These are phyloP conservation scores for Amiota mariae DNA, from an alignment of 2,888 invertebrate species.

Conservation along the genomic window DNA sequence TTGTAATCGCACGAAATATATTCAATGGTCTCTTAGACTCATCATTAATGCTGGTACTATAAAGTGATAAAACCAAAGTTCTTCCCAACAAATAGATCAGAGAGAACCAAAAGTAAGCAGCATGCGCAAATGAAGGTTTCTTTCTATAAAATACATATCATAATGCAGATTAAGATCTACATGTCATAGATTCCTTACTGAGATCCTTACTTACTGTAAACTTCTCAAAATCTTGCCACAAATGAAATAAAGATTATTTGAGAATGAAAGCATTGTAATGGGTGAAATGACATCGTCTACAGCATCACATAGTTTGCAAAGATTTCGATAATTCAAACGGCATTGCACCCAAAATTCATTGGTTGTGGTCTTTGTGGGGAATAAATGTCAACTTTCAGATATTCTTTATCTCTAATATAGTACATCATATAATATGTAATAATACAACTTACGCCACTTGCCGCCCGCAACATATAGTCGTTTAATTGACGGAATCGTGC, in stretches of 20 bases:
- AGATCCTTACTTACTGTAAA: slow-evolving; percentile 69
- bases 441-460: slow-evolving; percentile 58
- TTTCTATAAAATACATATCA: slow-evolving; percentile 54
- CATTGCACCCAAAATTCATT: slow-evolving; percentile 75
- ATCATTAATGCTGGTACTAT: slow-evolving; percentile 76
- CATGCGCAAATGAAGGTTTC: slow-evolving; percentile 70
- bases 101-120: slow-evolving; percentile 77
- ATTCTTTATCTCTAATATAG: background rate
- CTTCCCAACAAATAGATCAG: slow-evolving; percentile 76
- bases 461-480: slow-evolving; percentile 72
- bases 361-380: slow-evolving; percentile 58
- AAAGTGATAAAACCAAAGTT: slow-evolving; percentile 76
- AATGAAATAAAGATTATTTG: slow-evolving; percentile 77
- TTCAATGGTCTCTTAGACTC: slow-evolving; percentile 74
- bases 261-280: slow-evolving; percentile 76
- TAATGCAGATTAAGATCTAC: background rate
- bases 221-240: slow-evolving; percentile 77
- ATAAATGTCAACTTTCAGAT: background rate
- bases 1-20: slow-evolving; percentile 73
- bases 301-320: slow-evolving; percentile 74
- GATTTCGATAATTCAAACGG: slow-evolving; percentile 75
- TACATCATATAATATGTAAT: no score
- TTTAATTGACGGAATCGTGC: slow-evolving; percentile 80
- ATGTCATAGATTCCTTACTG: background rate
- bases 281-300: slow-evolving; percentile 75